Conservation (phyloP, 2,888 invertebrate genomes). For the Aporophyla nigra region DNA sequence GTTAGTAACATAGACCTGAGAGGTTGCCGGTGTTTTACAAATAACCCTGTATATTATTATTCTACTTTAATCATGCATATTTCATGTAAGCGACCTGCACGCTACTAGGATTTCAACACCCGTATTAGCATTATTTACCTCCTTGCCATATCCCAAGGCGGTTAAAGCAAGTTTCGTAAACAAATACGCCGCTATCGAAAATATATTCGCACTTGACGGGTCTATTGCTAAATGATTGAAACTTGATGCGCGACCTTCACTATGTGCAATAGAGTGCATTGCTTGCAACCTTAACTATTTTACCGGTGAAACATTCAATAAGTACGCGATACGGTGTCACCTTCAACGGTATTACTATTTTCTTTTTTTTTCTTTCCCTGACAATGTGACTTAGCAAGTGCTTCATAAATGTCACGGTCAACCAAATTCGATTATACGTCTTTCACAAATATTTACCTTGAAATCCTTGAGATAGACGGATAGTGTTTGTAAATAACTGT, state of each 20-base stretch:
- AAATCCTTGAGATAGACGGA: constrained; percentile 30
- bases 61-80: constrained; percentile 71
- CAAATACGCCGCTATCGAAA: constrained; percentile 41
- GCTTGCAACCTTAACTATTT: constrained; percentile 28
- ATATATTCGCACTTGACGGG: constrained; percentile 43
- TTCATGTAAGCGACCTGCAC: constrained; percentile 66
- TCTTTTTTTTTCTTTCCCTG: constrained; percentile 10
- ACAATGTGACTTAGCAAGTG: constrained; percentile 27
- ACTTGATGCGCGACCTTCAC: constrained; percentile 37
- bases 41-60: constrained; percentile 21
- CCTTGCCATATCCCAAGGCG: constrained; percentile 39
- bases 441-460: constrained; percentile 43
- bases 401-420: constrained; percentile 58
- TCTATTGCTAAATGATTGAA: constrained; percentile 46
- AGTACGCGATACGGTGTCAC: constrained; percentile 17
- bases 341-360: constrained; percentile 27
- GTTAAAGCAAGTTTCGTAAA: constrained; percentile 53
- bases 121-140: constrained; percentile 65
- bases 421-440: constrained; percentile 31
- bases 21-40: too few relatives aligned
- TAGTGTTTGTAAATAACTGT: constrained; percentile 34
- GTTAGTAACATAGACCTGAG: too few relatives aligned
- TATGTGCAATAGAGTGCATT: constrained; percentile 45
- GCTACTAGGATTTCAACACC: constrained; percentile 61
- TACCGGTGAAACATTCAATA: constrained; percentile 35